These are phyloP conservation scores for Hydrolagus colliei DNA, from an alignment of 2,797 vertebrate species.

Conservation along the genomic window DNA sequence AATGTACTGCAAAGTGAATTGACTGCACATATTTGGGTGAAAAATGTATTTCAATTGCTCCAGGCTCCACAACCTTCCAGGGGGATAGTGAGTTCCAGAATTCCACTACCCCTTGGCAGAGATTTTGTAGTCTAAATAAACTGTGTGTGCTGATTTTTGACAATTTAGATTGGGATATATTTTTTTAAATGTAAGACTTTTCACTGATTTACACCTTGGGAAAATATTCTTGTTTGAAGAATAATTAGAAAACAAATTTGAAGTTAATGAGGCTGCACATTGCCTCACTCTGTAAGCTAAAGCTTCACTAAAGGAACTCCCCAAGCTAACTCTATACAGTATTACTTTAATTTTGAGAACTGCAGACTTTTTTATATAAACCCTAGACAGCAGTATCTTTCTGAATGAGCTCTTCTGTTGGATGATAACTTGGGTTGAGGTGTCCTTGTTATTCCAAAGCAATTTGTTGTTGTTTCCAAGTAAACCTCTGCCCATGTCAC, in stretches of 20 bases:
- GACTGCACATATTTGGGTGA: no score
- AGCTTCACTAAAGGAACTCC: slow-evolving; percentile 11
- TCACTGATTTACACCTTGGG: slow-evolving; percentile 21
- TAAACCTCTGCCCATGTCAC: no score
- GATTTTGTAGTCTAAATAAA: not conserved
- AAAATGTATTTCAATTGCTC: no score
- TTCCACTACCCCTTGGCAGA: not conserved
- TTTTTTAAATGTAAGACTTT: not conserved
- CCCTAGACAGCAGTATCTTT: no score
- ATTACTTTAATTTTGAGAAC: not conserved
- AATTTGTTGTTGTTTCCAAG: no score
- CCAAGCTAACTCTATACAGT: not conserved
- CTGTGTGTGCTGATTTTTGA: not conserved
- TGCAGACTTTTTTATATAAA: not conserved
- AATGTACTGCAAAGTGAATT: no score
- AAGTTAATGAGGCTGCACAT: slow-evolving; percentile 12
- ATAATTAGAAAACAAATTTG: slow-evolving; percentile 26
- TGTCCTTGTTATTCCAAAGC: no score
- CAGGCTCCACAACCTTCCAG: no score
- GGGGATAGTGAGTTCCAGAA: no score
- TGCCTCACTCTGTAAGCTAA: not conserved
- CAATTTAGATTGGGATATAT: not conserved
- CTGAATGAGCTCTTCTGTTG: no score
- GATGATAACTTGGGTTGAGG: no score
- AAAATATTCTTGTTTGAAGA: slow-evolving; percentile 6